A percentile compares a stretch with the other conserved stretches of the same genome.
Conservation (phyloP, 2,113 vertebrate genomes). For the Numida meleagris region DNA sequence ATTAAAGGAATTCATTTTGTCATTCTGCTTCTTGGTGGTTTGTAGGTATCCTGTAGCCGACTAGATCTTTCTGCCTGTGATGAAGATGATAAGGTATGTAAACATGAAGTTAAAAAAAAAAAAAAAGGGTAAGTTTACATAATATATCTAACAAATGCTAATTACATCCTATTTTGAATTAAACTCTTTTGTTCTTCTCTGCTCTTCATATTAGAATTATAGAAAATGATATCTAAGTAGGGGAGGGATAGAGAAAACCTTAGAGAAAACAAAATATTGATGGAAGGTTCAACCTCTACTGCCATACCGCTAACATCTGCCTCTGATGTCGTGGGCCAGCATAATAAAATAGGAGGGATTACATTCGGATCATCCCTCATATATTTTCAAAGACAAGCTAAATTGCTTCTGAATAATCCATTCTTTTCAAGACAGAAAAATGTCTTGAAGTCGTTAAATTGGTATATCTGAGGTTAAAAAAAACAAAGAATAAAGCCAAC, state of each 20-base stretch:
- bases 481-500: background rate
- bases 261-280: background rate
- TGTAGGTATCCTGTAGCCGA: constrained; percentile 89
- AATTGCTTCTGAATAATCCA: background rate
- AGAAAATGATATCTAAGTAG: background rate
- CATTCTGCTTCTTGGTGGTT: constrained; percentile 18
- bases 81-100: constrained; percentile 86
- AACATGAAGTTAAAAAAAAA: background rate
- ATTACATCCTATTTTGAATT: background rate
- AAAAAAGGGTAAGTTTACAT: background rate
- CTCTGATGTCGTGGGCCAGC: too few species aligned
- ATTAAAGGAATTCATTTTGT: background rate
- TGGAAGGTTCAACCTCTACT: background rate
- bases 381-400: background rate
- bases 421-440: background rate
- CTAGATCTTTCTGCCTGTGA: constrained; percentile 87
- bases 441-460: background rate
- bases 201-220: background rate
- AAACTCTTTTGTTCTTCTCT: background rate
- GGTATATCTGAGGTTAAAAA: background rate
- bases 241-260: background rate
- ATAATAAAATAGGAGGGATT: too few species aligned
- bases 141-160: background rate
- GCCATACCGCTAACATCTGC: background rate
- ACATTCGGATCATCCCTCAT: background rate